Base-by-base conservation (phyloP, 2,888 invertebrate genomes). In the Trissolcus japonicus region DNA sequence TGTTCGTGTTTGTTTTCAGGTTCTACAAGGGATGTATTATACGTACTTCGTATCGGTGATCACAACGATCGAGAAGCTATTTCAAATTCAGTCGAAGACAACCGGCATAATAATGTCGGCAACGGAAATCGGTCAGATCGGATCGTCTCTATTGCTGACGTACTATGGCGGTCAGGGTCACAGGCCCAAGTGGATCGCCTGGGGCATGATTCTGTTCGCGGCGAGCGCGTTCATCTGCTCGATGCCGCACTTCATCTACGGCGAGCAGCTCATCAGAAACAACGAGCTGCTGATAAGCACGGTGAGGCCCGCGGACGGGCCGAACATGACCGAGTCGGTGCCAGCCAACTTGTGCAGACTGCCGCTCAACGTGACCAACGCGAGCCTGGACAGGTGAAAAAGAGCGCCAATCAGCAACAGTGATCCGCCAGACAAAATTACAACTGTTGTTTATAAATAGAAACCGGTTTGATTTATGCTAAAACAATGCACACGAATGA, bases 21-120 rank as follows among this genome's bases (percentile, higher is more conserved):
- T 91, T 7, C 86, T 90, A 1, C 90, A 91, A 90, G 97, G 97
- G 76, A 97, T 97, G 95, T 97, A 95, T 90, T 95, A 95, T 90
- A 97, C 97, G 50, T 97, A 97, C 89, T 96, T 97, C 89, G 97
- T 97, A 72, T 96, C 96, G 87, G 96, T 96, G 81, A 96, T 97
- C 85, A 97, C 97, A 69, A 97, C 97, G 40, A 94, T 97, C 80
- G 97, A 97, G 89, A 97, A 96, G 89, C 91, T 97, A 76, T 97
- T 96, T 89, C 95, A 95, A 90, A 94, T 97, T 77, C 96, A 96
- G 89, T 96, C 96, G 71, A 96, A 95, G 90, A 96, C 96, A 50
- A 97, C 96, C 0, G 97, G 97, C 0, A 93, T 96, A 69, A 92
- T 97, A 83, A 92, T 97, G 91, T 95, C 96, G 82, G 96, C 96